Conservation (phyloP, 1,140 invertebrate genomes). For the Hirudo medicinalis region DNA sequence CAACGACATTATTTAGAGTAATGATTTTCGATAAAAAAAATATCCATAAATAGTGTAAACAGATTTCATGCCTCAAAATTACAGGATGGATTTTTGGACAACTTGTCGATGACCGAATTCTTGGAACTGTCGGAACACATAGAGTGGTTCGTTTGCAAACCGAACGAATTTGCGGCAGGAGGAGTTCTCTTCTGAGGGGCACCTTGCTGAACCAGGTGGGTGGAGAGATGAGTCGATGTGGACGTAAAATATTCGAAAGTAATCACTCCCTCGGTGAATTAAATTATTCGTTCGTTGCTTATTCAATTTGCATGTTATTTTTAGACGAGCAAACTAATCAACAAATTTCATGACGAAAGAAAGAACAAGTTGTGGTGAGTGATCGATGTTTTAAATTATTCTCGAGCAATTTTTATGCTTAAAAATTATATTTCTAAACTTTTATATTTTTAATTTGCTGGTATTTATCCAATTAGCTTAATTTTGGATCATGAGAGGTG, state of each 20-base stretch:
- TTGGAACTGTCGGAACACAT: conserved; percentile 61
- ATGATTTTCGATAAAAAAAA: no score
- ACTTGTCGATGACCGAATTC: conserved; percentile 56
- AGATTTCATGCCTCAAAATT: no score
- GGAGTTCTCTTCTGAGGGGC: conserved; percentile 62
- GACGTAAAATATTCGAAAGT: no score
- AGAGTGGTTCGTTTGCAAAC: conserved; percentile 62
- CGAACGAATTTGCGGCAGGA: conserved; percentile 61
- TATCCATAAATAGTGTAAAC: no score
- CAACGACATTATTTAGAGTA: no score
- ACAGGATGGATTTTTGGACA: conserved; percentile 44
- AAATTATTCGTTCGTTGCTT: no score
- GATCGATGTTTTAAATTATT: no score
- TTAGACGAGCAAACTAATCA: conserved; percentile 76
- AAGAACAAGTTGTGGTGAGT: conserved; percentile 63
- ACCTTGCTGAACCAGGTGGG: conserved; percentile 61
- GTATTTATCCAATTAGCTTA: conserved; percentile 28
- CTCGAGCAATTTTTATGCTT: no score
- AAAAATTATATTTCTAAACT: no score
- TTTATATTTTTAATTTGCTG: no score
- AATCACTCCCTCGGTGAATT: no score
- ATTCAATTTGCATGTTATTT: conserved; percentile 27
- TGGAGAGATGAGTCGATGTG: neutral
- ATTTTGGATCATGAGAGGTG: conserved; percentile 81
- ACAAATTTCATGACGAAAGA: conserved; percentile 74